phyloP scores from a whole-genome alignment of 2,888 invertebrate genomes.

The Oligia strigilis region DNA sequence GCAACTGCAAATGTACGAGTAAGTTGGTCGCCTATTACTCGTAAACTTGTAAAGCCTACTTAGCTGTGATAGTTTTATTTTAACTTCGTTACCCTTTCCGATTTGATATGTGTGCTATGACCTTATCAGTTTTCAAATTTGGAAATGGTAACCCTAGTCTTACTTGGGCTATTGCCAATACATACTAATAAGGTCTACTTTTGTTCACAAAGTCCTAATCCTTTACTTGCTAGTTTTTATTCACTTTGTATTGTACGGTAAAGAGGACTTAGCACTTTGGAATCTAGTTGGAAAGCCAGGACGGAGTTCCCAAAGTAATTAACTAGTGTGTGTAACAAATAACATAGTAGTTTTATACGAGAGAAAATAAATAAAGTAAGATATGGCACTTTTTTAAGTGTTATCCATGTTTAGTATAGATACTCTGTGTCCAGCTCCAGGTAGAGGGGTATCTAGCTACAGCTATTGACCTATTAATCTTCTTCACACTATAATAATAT shows the following conservation, averaged over 20 bases:
- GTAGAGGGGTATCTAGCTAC: too few species aligned
- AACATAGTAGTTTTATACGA: not conserved
- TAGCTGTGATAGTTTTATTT: too few species aligned
- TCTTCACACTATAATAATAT: too few species aligned
- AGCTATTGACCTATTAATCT: too few species aligned
- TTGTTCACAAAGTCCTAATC: constrained; percentile 35
- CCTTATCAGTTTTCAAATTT: too few species aligned
- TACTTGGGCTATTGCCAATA: constrained; percentile 6
- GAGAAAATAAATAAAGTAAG: constrained; percentile 11
- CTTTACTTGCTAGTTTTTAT: constrained; percentile 43
- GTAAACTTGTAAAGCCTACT: too few species aligned
- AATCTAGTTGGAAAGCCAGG: constrained; percentile 34
- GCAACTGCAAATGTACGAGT: too few species aligned
- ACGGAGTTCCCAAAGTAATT: constrained; percentile 48
- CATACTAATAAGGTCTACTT: not conserved
- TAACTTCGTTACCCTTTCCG: too few species aligned
- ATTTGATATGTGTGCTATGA: too few species aligned
- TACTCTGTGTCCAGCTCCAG: too few species aligned
- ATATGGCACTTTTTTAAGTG: not conserved
- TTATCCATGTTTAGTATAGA: not conserved
- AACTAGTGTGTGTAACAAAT: constrained; percentile 4
- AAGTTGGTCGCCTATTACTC: too few species aligned
- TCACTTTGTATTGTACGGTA: constrained; percentile 23
- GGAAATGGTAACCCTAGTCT: not conserved
- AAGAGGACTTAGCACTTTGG: constrained; percentile 32